Conservation (phyloP, 2,888 invertebrate genomes). For the Neria commutata region DNA sequence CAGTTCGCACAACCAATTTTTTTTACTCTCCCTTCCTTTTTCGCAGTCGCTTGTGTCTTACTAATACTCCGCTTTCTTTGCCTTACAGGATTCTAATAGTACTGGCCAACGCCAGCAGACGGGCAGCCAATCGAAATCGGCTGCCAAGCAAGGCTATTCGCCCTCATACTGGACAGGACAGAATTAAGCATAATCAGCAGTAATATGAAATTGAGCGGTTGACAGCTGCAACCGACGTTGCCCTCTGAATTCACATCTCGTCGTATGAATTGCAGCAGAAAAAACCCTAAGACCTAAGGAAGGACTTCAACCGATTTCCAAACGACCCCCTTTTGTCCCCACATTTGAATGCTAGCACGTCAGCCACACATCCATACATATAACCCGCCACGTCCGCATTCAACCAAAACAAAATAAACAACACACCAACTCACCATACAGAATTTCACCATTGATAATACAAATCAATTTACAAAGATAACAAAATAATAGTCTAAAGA, state of each 20-base stretch:
- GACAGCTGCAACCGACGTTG: conserved; percentile 15
- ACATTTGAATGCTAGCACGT: background rate
- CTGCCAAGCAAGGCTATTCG: conserved; percentile 61
- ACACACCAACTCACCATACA: conserved; percentile 41
- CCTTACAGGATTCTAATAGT: conserved; percentile 61
- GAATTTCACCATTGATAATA: conserved; percentile 50
- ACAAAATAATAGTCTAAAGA: conserved; percentile 33
- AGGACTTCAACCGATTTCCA: background rate
- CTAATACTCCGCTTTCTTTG: too few species aligned
- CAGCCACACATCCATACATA: conserved; percentile 27
- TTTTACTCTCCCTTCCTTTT: conserved; percentile 23
- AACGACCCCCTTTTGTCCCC: background rate
- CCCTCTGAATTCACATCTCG: background rate
- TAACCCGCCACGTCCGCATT: conserved; percentile 35
- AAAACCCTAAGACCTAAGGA: too few species aligned
- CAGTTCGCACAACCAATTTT: too few species aligned
- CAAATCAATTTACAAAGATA: conserved; percentile 49
- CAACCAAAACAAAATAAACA: conserved; percentile 15
- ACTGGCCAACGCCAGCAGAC: conserved; percentile 63
- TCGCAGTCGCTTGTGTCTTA: conserved; percentile 4
- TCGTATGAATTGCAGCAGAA: too few species aligned
- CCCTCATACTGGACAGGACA: conserved; percentile 63
- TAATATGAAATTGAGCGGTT: conserved; percentile 13
- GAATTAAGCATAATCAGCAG: conserved; percentile 52
- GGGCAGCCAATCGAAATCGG: conserved; percentile 62